phyloP scores from a whole-genome alignment of 2,888 invertebrate genomes.

The Strigamia crassipes region DNA sequence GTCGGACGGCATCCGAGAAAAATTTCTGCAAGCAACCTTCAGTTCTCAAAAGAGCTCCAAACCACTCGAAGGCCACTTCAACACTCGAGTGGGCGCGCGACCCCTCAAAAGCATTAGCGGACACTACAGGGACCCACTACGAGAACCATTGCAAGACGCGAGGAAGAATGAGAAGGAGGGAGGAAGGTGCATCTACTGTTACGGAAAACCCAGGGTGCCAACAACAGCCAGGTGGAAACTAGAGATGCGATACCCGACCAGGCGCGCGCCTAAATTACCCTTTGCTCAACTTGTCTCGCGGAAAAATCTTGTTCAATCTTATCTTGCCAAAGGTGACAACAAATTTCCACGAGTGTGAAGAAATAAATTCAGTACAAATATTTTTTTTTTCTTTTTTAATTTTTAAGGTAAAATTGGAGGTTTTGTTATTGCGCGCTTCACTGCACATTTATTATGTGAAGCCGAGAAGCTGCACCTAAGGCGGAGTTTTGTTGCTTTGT shows the following conservation, averaged over 20 bases:
- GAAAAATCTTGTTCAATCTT: conserved; percentile 9
- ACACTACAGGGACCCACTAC: not conserved
- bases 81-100: conserved; percentile 32
- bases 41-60: not conserved
- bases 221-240: conserved; percentile 31
- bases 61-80: conserved; percentile 39
- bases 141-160: conserved; percentile 7
- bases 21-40: conserved; percentile 29
- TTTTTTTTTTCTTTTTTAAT: no score
- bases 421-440: no score
- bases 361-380: no score
- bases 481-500: conserved; percentile 20
- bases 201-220: not conserved
- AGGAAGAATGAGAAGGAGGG: not conserved
- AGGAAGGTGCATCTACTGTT: conserved; percentile 33
- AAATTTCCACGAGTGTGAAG: not conserved
- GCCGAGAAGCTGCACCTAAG: not conserved
- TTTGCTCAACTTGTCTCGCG: not conserved
- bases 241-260: conserved; percentile 8
- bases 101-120: conserved; percentile 32
- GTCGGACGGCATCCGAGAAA: conserved; percentile 27
- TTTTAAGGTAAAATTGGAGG: no score
- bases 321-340: not conserved
- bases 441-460: not conserved
- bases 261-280: conserved; percentile 33